Conservation (phyloP, 2,113 vertebrate genomes). For the Pangasianodon gigas region DNA sequence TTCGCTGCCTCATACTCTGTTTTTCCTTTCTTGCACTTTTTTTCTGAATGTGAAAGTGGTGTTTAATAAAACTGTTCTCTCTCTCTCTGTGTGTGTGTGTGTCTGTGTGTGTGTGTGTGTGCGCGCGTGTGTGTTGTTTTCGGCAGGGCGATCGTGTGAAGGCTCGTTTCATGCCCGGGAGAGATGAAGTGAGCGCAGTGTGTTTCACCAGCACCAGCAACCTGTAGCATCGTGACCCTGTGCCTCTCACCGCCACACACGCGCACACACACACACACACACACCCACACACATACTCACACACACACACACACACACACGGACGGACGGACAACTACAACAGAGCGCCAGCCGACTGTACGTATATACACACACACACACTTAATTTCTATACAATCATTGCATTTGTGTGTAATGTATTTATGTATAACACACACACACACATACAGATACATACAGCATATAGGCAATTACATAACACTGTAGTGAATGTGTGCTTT, state of each 20-base stretch:
- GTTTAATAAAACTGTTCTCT: neutral
- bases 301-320: conserved; percentile 25
- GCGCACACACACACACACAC: conserved; percentile 71
- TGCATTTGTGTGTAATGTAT: neutral
- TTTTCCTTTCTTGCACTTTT: neutral
- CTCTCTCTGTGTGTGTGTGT: conserved; percentile 6
- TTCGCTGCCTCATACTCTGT: neutral
- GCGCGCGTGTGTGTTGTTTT: conserved; percentile 53
- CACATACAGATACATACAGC: too few relatives aligned
- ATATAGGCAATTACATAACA: too few relatives aligned
- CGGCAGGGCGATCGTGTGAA: conserved; percentile 80
- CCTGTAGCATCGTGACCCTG: conserved; percentile 56
- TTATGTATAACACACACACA: neutral
- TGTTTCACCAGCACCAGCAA: conserved; percentile 56
- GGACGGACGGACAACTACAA: conserved; percentile 85
- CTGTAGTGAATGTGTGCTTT: too few relatives aligned
- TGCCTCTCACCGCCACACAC: conserved; percentile 84
- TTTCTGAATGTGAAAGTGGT: neutral
- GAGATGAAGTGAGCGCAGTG: conserved; percentile 84
- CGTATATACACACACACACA: conserved; percentile 70
- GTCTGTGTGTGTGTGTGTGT: conserved; percentile 21
- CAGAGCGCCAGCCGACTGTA: conserved; percentile 95
- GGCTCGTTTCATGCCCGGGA: conserved; percentile 82
- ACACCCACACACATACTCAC: conserved; percentile 78
- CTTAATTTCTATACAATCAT: neutral